These are phyloP conservation scores for Gobiocypris rarus DNA, from an alignment of 2,113 vertebrate species.

Conservation along the genomic window DNA sequence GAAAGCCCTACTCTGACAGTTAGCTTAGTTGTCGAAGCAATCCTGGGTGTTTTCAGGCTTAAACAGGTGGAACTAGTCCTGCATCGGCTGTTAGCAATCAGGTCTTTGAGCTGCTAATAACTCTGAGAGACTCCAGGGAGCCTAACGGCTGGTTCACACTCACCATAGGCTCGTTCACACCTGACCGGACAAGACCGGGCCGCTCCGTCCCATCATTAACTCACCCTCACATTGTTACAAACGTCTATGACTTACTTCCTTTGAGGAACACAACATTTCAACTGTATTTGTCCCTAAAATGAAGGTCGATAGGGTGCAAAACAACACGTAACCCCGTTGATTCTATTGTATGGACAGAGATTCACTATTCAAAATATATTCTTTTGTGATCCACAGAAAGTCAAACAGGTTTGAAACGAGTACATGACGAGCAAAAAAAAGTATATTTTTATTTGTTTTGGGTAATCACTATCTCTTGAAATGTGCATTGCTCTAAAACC, in stretches of 20 bases:
- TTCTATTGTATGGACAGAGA: not conserved
- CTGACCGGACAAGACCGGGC: conserved; percentile 6
- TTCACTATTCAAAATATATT: too few species aligned
- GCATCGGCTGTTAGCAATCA: not conserved
- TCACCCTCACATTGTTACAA: not conserved
- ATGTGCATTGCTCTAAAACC: not conserved
- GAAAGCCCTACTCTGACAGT: not conserved
- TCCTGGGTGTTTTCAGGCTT: conserved; percentile 25
- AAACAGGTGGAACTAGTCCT: conserved; percentile 56
- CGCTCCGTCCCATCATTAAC: not conserved
- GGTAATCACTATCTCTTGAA: not conserved
- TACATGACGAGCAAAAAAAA: not conserved
- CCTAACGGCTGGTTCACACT: conserved; percentile 26
- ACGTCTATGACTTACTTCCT: not conserved
- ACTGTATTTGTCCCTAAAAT: not conserved
- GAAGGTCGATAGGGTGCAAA: not conserved
- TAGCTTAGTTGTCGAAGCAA: conserved; percentile 26
- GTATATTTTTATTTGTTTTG: too few species aligned
- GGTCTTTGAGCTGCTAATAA: conserved; percentile 54
- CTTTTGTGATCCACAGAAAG: not conserved
- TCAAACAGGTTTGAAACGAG: not conserved
- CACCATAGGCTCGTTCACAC: conserved; percentile 12
- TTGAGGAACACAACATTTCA: not conserved
- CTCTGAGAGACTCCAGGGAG: conserved; percentile 15
- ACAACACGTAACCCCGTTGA: not conserved